Conservation (phyloP, 1,140 invertebrate species). For the Diploscapter pachys region DNA sequence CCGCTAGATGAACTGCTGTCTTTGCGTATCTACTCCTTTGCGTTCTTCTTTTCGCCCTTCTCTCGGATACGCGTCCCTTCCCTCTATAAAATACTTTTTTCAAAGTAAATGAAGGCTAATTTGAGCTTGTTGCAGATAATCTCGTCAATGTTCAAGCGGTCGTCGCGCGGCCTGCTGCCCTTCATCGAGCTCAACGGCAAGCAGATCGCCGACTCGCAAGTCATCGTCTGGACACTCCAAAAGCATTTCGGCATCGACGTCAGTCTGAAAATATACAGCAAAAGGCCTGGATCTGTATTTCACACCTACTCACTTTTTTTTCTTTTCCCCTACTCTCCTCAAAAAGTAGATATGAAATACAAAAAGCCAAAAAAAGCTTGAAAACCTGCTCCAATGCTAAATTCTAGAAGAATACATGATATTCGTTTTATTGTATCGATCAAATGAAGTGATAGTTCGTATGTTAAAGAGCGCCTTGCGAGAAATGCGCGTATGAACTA, state of each 20-base stretch:
- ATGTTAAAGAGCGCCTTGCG: too few relatives aligned
- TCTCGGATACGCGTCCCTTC: not conserved
- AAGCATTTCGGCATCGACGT: slow-evolving; percentile 57
- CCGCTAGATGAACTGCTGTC: too few relatives aligned
- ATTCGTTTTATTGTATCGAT: too few relatives aligned
- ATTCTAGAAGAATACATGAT: too few relatives aligned
- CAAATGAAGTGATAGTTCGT: too few relatives aligned
- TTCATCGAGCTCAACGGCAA: slow-evolving; percentile 56
- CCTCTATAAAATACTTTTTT: not conserved
- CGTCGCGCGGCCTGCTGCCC: slow-evolving; percentile 37
- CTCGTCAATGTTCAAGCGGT: slow-evolving; percentile 24
- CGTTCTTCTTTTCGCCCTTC: not conserved
- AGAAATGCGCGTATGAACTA: too few relatives aligned
- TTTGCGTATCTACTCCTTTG: not conserved
- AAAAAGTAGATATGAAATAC: too few relatives aligned
- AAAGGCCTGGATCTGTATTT: too few relatives aligned
- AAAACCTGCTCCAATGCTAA: too few relatives aligned
- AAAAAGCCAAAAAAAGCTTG: too few relatives aligned
- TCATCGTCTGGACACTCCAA: slow-evolving; percentile 49
- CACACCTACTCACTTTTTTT: too few relatives aligned
- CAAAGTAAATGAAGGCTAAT: not conserved
- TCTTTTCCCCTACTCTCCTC: too few relatives aligned
- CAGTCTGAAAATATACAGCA: not conserved
- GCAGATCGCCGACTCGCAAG: slow-evolving; percentile 55
- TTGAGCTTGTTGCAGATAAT: slow-evolving; percentile 28